Base-by-base conservation (phyloP, 1,140 invertebrate genomes). In the Apis florea region DNA sequence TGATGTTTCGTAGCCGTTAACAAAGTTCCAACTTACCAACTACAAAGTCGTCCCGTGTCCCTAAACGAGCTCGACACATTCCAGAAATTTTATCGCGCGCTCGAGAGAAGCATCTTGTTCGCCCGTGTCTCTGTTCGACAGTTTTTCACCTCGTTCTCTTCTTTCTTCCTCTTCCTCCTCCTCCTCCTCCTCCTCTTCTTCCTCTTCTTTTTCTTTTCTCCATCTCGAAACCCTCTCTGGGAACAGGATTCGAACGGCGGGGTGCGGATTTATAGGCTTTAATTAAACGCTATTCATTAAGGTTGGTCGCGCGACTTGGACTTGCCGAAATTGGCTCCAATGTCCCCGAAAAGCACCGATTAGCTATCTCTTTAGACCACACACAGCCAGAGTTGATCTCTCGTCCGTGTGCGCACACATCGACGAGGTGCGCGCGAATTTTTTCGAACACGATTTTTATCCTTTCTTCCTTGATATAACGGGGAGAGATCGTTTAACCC, bases 241-340 rank as follows among this genome's bases (percentile, higher is more conserved):
- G 26, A 64, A 53, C 68, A 84, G 84, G 31, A 31, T 24, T 19
- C 59, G 78, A n/a, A 15, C 68, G 24, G 49, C 51, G 8, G 47
- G 56, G 51, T 12, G 68, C 31, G 47, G 80, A 89, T 89, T 89
- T 84, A 89, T 88, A 80, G 88, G 68, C 78, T 83, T 86, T 88
- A 89, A 89, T 89, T 86, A 89, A 81, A 83, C 76, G 86, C 88
- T 82, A 84, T 89, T 89, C 83, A 85, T 90, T 88, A 88, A 76
- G 75, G 49, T 53, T 61, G 76, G 54, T 76, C 71, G 73, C 78
- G 71, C 78, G 63, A n/a, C 56, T 80, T 40, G 64, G 68, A n/a
- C n/a, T 86, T 86, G 70, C 72, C 66, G 82, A 84, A 84, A 87
- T 73, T 68, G 68, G 40, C 69, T 78, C 69, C 59, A 83, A 70